Percentiles rank a stretch among this genome's conserved stretches.
Evolutionary conservation across 2,797 vertebrate species (phyloP).

Genomic region (Lindbergichthys nudifrons): DNA sequence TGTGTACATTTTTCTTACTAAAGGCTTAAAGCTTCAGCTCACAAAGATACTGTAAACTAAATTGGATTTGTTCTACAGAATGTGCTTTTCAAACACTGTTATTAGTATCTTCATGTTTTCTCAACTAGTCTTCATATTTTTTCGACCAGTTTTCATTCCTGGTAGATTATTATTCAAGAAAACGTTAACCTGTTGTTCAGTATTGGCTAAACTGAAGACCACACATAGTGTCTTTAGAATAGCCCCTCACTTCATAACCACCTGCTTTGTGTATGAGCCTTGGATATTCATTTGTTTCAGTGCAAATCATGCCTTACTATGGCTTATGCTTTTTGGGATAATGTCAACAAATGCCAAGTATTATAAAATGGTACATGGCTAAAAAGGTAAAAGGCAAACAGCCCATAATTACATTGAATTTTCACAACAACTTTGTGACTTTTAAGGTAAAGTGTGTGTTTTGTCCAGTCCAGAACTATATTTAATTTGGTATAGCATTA

Average conservation of each 20-base stretch:
- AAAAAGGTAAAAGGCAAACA: background rate
- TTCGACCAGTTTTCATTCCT: background rate
- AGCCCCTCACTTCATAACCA: constrained; percentile 4
- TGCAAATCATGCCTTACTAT: background rate
- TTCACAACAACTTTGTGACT: background rate
- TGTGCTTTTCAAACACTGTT: background rate
- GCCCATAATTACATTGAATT: background rate
- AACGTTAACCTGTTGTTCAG: background rate
- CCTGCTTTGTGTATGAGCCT: constrained; percentile 15
- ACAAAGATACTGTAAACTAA: background rate
- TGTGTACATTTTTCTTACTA: background rate
- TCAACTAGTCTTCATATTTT: background rate
- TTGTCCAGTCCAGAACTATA: background rate
- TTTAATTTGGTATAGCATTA: background rate
- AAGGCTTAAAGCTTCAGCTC: background rate
- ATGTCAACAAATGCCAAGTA: background rate
- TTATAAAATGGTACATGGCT: background rate
- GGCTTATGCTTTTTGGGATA: background rate
- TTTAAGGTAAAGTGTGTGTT: background rate
- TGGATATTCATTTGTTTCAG: constrained; percentile 29
- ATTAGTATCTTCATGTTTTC: background rate
- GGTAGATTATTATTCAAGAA: background rate
- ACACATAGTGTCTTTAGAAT: background rate
- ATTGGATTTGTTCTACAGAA: no score
- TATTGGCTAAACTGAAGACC: background rate